Percentiles rank a stretch among this genome's conserved stretches.
Conservation (phyloP, 2,113 vertebrate genomes). For the Todiramphus saurophagus region DNA sequence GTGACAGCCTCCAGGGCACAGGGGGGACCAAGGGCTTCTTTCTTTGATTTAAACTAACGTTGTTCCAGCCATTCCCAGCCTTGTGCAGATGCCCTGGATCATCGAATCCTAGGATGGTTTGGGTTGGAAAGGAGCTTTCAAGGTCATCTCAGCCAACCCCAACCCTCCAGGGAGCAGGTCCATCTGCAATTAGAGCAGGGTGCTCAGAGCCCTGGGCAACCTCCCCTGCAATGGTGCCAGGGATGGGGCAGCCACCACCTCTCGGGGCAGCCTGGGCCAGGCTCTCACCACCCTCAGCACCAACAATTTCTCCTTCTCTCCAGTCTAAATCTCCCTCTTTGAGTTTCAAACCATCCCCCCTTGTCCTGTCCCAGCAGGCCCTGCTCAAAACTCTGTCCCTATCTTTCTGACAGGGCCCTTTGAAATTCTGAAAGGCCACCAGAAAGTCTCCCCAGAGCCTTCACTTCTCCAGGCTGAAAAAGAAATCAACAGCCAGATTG, state of each 20-base stretch:
- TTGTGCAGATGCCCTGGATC: neutral
- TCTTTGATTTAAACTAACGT: neutral
- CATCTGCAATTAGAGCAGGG: neutral
- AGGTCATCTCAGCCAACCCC: neutral
- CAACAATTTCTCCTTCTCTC: neutral
- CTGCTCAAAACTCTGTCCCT: neutral
- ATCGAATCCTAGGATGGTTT: neutral
- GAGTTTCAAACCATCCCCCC: neutral
- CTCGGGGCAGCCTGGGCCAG: neutral
- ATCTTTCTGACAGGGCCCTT: neutral
- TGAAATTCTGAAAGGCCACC: neutral
- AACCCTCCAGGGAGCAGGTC: neutral
- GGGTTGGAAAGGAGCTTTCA: neutral
- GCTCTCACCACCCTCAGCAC: neutral
- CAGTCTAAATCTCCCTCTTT: neutral
- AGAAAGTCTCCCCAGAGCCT: neutral
- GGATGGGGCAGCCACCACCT: neutral
- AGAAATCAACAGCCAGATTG: neutral
- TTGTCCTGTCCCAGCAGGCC: neutral
- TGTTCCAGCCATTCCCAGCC: constrained; percentile 6
- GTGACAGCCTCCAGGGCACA: constrained; percentile 20
- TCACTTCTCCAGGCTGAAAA: neutral
- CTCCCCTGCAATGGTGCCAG: neutral
- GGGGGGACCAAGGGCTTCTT: constrained; percentile 29
- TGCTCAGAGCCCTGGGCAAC: neutral